Evolutionary conservation across 2,113 vertebrate species (phyloP), one percentile per base, ranked within the genome.

Genomic region (Dipodomys ordii): DNA sequence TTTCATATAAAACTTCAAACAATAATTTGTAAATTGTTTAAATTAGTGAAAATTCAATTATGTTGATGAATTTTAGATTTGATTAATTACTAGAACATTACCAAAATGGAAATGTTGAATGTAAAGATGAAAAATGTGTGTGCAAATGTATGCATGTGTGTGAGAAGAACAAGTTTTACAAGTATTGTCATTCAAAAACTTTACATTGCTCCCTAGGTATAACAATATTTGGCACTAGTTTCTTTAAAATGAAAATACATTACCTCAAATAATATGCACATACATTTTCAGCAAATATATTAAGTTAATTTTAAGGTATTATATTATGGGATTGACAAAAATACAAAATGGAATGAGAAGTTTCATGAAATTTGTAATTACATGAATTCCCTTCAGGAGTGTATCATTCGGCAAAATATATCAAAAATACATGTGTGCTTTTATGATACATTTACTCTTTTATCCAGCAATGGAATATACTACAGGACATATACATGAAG

Each of bases 161-260:
- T 57, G 15, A 87, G 49, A 88, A 60, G 16, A 49, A 22, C 16
- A 87, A 9, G 53, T 90, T 85, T 83, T 78, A 30, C 79, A 86
- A 88, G 32, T 30, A 1, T 35, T 44, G 73, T 3, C 1, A 18
- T 39, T 80, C 0, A 30, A 35, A 53, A 92, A 20, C 18, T 46
- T 83, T 28, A 72, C n/a, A n/a, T 32, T 7, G 8, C 7, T 79
- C 16, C 35, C 77, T 22, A 65, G 5, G 10, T 44, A 85, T 30
- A 11, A 73, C 20, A 79, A 72, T 67, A 23, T 6, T 71, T 27
- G 88, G 16, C 5, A 78, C 2, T 77, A 39, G 18, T 80, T 65
- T 91, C 62, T 92, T 78, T 67, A 89, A 88, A 23, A 71, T 68
- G 27, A 93, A 88, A 91, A 95, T 25, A 80, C 80, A 81, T 57